Base-by-base conservation (phyloP, 2,113 vertebrate species). In the Rhinolophus sinicus region DNA sequence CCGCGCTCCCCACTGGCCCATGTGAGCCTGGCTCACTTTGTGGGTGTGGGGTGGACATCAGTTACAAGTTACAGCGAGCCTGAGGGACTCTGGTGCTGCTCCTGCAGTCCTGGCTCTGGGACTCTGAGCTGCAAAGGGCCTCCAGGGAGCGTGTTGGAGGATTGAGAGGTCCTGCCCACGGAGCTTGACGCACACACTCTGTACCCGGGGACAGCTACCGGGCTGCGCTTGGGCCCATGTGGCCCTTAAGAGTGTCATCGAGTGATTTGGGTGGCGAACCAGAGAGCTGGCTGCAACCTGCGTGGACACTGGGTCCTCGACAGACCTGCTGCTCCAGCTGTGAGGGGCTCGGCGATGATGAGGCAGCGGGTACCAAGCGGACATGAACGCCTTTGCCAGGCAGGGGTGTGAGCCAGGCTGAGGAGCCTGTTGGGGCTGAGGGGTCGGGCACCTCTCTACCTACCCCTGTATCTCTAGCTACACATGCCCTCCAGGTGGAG, bases 131-230 rank as follows among this genome's bases (percentile, higher is more conserved):
- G 15, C 1, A 21, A 33, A 90, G 30, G 62, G 28, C 47, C 16
- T 77, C 62, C 13, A 60, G 33, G 11, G 30, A 47, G 24, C 44
- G 24, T 6, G 1, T 18, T 54, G 52, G 40, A 81, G 38, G 44
- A n/a, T 52, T 44, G 50, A 69, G 47, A 14, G 56, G 47, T 47
- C 69, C 58, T 75, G 73, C 33, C 64, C 10, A 0, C 10, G 56
- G 30, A 3, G 47, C 54, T 69, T 0, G 19, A 9, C 1, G 8
- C 54, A 26, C 22, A 7, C 4, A 0, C 38, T 24, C 72, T 62
- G 9, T 65, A 22, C 28, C 19, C 4, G 10, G 72, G 67, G n/a
- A 15, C 7, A 3, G 30, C 30, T 58, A 11, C 47, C 47, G 47
- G 47, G 47, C 47, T 50, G 47, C 47, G 5, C 67, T 78, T 62